These are phyloP conservation scores for Hirtodrosophila duncani DNA, from an alignment of 2,888 invertebrate genomes.

Conservation along the genomic window DNA sequence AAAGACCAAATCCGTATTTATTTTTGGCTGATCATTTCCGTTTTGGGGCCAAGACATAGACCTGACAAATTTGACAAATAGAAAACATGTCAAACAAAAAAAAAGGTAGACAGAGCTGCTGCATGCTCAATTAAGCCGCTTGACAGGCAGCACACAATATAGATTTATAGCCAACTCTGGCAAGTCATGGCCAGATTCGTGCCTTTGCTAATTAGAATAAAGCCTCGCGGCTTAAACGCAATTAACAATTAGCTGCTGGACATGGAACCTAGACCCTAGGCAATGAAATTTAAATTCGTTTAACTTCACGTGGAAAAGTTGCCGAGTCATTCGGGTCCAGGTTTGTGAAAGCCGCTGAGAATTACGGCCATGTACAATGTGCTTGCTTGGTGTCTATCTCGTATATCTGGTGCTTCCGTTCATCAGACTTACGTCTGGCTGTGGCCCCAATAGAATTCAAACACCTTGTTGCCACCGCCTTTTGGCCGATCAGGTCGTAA, in stretches of 20 bases:
- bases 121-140: slow-evolving; percentile 67
- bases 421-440: not conserved
- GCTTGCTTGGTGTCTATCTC: no score
- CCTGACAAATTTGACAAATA: slow-evolving; percentile 68
- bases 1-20: slow-evolving; percentile 5
- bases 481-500: slow-evolving; percentile 43
- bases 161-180: slow-evolving; percentile 22
- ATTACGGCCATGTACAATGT: not conserved
- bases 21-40: slow-evolving; percentile 67
- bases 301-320: slow-evolving; percentile 41
- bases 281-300: slow-evolving; percentile 51
- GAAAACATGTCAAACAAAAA: slow-evolving; percentile 65
- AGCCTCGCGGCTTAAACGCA: slow-evolving; percentile 38
- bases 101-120: slow-evolving; percentile 35
- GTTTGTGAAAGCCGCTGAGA: slow-evolving; percentile 1
- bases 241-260: slow-evolving; percentile 31
- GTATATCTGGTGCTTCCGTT: no score
- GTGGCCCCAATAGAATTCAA: slow-evolving; percentile 60
- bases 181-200: slow-evolving; percentile 50
- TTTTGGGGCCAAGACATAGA: slow-evolving; percentile 36
- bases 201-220: slow-evolving; percentile 75
- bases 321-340: slow-evolving; percentile 13
- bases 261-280: not conserved
- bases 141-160: slow-evolving; percentile 32
- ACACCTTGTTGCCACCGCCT: slow-evolving; percentile 54